Percentiles rank a stretch among this genome's conserved stretches.
These are phyloP conservation scores for Drosophila willistoni DNA, from an alignment of 1,140 invertebrate species.

Conservation along the genomic window DNA sequence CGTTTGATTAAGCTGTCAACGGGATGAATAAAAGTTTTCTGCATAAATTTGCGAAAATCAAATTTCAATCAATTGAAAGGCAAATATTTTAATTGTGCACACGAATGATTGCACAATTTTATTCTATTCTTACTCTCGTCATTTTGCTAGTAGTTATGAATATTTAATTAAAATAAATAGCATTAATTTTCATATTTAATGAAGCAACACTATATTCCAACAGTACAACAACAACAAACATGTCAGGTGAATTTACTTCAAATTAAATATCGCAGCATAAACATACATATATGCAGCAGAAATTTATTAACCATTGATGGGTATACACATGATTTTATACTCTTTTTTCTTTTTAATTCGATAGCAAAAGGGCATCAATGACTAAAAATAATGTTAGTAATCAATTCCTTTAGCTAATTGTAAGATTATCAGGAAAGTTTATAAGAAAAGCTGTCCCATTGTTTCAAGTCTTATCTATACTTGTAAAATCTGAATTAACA, in stretches of 20 bases:
- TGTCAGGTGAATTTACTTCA: constrained; percentile 32
- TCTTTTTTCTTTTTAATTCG: too few relatives aligned
- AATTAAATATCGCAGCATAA: constrained; percentile 24
- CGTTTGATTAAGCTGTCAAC: constrained; percentile 58
- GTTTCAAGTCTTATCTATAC: too few relatives aligned
- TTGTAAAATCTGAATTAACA: too few relatives aligned
- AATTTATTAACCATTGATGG: neutral
- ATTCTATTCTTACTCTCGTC: constrained; percentile 30
- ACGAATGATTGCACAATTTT: neutral
- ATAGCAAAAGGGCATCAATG: too few relatives aligned
- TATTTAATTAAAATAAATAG: constrained; percentile 73
- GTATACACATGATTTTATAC: too few relatives aligned
- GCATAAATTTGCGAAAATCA: constrained; percentile 55
- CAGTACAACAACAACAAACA: constrained; percentile 19
- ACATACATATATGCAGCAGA: neutral
- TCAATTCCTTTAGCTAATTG: too few relatives aligned
- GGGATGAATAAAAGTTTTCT: constrained; percentile 46
- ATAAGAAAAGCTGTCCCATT: too few relatives aligned
- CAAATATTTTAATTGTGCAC: constrained; percentile 9
- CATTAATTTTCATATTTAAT: constrained; percentile 79
- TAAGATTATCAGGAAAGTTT: too few relatives aligned
- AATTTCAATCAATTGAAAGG: constrained; percentile 11
- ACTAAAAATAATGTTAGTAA: too few relatives aligned
- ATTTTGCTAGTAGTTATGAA: constrained; percentile 43
- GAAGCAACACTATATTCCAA: constrained; percentile 73